phyloP scores from a whole-genome alignment of 1,140 invertebrate species.

The Drosophila gunungcola region DNA sequence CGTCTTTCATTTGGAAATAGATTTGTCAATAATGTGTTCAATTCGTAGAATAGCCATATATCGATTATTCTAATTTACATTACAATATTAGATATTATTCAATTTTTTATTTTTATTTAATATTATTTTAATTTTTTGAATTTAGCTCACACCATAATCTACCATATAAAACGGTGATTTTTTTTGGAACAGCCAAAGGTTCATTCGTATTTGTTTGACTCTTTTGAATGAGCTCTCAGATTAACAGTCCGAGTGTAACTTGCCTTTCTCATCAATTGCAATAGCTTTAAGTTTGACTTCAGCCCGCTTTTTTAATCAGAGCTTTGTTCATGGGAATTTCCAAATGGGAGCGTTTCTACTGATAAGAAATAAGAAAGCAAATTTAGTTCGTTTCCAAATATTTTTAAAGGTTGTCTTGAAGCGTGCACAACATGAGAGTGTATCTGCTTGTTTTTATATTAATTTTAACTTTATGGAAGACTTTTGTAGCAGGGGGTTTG shows the following conservation, averaged over 20 bases:
- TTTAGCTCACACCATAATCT: no score
- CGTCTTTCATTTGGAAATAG: conserved; percentile 82
- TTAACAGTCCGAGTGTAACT: not conserved
- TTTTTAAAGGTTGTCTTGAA: not conserved
- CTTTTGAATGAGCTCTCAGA: not conserved
- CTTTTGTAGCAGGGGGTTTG: conserved; percentile 8
- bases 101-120: no score
- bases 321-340: conserved; percentile 1
- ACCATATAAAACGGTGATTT: no score
- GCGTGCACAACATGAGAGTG: conserved; percentile 20
- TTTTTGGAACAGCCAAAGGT: not conserved
- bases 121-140: no score
- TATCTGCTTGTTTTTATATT: not conserved
- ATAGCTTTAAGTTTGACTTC: not conserved
- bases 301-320: not conserved
- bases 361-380: conserved; percentile 31
- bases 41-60: conserved; percentile 34
- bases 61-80: conserved; percentile 1
- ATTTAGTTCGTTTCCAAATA: not conserved
- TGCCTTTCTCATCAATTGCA: not conserved
- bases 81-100: no score
- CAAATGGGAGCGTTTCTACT: not conserved
- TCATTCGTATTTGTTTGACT: not conserved
- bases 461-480: conserved; percentile 7
- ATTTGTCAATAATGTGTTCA: conserved; percentile 75